These are phyloP conservation scores for Falco concolor DNA, from an alignment of 2,797 vertebrate genomes.

Conservation along the genomic window DNA sequence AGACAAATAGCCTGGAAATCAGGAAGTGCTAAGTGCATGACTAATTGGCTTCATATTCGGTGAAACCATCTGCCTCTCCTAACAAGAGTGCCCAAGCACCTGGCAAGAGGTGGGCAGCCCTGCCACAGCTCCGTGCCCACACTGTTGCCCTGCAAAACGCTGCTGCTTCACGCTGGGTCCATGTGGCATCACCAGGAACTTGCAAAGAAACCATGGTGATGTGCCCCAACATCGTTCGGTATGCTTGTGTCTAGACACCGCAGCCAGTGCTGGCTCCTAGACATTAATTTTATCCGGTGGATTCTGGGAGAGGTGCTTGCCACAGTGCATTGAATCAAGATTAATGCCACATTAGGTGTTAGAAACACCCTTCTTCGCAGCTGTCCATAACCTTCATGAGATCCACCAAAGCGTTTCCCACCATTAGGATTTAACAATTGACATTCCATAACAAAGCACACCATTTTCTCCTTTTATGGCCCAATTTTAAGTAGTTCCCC, in stretches of 20 bases:
- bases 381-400: not conserved
- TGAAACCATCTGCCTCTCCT: not conserved
- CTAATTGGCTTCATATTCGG: not conserved
- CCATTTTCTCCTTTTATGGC: not conserved
- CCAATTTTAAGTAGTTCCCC: not conserved
- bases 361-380: not conserved
- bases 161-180: fast-evolving
- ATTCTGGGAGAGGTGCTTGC: not conserved
- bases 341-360: not conserved
- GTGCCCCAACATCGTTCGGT: fast-evolving
- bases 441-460: not conserved
- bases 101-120: not conserved
- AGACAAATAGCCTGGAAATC: not conserved
- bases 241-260: fast-evolving
- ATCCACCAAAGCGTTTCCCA: not conserved
- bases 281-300: not conserved
- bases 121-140: fast-evolving
- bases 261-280: not conserved
- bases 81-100: not conserved
- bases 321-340: not conserved
- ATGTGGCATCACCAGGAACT: fast-evolving
- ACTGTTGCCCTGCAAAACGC: not conserved
- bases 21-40: not conserved
- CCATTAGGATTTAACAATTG: not conserved
- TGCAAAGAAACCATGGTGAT: not conserved